These are phyloP conservation scores for Climacteris rufus DNA, from an alignment of 2,113 vertebrate species.

Conservation along the genomic window DNA sequence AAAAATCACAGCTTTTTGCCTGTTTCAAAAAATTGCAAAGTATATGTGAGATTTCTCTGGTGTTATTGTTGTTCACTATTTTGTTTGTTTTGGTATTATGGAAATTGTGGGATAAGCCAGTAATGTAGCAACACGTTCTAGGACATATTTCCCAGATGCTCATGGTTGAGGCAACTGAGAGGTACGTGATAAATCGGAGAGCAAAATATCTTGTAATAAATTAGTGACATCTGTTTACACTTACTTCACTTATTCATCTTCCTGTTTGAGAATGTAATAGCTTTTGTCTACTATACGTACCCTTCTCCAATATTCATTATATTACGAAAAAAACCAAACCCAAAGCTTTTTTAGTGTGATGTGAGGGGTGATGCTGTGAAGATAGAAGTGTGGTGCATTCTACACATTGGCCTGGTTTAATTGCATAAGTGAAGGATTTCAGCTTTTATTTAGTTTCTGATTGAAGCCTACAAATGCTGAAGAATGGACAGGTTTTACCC, in stretches of 20 bases:
- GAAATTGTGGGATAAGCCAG: neutral
- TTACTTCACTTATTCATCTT: neutral
- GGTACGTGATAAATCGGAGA: neutral
- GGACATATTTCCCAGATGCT: neutral
- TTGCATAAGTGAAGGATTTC: neutral
- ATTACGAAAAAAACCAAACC: neutral
- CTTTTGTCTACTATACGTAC: neutral
- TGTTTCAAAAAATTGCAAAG: neutral
- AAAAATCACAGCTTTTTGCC: neutral
- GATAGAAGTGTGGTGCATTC: neutral
- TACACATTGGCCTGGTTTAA: neutral
- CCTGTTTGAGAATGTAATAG: neutral
- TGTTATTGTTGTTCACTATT: neutral
- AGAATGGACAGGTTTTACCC: neutral
- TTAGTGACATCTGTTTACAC: conserved; percentile 1
- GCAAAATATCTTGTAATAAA: neutral
- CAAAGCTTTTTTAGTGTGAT: neutral
- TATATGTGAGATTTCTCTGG: neutral
- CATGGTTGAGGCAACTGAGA: neutral
- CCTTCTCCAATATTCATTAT: neutral
- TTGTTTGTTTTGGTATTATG: neutral
- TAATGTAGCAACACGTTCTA: neutral
- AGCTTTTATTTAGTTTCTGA: neutral
- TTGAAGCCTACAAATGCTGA: neutral
- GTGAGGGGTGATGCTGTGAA: neutral